A percentile compares a stretch with the other conserved stretches of the same genome.
Conservation (phyloP, 2,797 vertebrate species). For the Pangasius krempfi region DNA sequence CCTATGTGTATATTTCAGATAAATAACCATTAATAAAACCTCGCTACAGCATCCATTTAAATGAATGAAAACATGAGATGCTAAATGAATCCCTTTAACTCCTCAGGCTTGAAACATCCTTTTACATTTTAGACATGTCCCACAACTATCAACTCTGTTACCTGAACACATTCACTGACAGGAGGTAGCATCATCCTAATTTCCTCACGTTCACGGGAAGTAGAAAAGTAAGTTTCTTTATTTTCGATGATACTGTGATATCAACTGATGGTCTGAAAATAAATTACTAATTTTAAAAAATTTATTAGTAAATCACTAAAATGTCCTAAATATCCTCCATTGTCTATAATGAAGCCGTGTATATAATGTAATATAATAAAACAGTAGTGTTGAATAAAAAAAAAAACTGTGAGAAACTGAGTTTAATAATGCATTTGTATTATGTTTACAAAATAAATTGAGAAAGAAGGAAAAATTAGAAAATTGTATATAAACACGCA, state of each 20-base stretch:
- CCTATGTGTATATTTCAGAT: neutral
- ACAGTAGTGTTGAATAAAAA: too few species aligned
- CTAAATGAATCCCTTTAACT: neutral
- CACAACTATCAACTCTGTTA: neutral
- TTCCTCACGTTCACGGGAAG: neutral
- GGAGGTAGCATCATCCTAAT: neutral
- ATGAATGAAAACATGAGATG: neutral
- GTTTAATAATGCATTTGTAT: too few species aligned
- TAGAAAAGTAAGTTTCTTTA: neutral
- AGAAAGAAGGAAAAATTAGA: too few species aligned
- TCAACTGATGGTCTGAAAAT: neutral
- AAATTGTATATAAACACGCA: too few species aligned
- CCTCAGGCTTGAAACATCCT: neutral
- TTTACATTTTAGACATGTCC: neutral
- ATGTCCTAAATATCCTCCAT: too few species aligned
- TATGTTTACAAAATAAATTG: too few species aligned
- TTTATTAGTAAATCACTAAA: too few species aligned
- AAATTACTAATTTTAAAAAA: neutral
- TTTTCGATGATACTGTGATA: neutral
- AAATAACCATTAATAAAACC: neutral
- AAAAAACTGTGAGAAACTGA: too few species aligned
- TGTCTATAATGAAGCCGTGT: too few species aligned
- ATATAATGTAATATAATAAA: too few species aligned
- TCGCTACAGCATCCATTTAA: neutral
- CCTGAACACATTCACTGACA: neutral